Conservation (phyloP, 1,140 invertebrate genomes). For the Monomorium pharaonis region DNA sequence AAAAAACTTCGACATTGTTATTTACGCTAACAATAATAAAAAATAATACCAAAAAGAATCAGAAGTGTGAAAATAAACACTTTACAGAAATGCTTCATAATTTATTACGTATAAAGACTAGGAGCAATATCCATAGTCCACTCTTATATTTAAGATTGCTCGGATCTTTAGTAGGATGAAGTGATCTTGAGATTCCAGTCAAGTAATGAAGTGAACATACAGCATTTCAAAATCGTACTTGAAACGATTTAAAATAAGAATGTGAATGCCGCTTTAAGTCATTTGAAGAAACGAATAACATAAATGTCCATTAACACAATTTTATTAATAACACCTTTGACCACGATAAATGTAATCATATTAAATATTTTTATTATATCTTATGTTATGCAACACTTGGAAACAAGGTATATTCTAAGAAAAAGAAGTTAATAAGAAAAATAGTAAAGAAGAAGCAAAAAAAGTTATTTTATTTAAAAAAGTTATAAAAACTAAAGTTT, state of each 20-base stretch:
- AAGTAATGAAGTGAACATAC: background rate
- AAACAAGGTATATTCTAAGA: background rate
- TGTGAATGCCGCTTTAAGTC: background rate
- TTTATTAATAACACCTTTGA: too few species aligned
- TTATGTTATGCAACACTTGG: background rate
- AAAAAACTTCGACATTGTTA: background rate
- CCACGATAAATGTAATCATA: background rate
- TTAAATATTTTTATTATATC: background rate
- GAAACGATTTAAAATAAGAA: background rate
- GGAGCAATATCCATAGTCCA: background rate
- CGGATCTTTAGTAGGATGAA: background rate
- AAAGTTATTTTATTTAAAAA: background rate
- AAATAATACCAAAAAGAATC: background rate
- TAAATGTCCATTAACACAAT: background rate
- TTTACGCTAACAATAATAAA: background rate
- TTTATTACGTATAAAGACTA: background rate
- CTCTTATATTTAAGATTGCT: background rate
- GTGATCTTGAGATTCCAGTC: conserved; percentile 5
- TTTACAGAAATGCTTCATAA: background rate
- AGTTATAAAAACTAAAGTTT: background rate
- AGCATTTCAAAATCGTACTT: background rate
- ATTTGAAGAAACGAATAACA: background rate
- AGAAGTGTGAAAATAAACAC: background rate
- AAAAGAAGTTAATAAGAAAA: background rate
- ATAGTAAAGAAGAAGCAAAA: background rate